Conservation (phyloP, 2,113 vertebrate genomes). For the Alethe castanea region DNA sequence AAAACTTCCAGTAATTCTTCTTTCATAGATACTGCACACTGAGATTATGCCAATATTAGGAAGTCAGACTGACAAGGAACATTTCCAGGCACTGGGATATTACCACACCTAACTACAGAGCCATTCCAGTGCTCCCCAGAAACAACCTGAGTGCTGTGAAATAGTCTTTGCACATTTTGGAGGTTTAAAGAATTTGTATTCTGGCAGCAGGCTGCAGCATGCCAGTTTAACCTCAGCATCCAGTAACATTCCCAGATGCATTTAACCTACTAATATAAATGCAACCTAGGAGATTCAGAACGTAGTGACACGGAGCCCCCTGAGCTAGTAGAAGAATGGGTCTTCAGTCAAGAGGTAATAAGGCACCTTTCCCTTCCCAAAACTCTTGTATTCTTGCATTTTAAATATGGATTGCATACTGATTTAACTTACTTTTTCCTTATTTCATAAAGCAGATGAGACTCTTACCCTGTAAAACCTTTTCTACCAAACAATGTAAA, state of each 20-base stretch:
- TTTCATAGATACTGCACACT: background rate
- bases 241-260: background rate
- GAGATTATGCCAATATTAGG: background rate
- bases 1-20: background rate
- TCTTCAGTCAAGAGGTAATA: background rate
- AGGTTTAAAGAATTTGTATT: background rate
- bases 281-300: background rate
- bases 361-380: background rate
- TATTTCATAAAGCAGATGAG: background rate
- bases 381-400: background rate
- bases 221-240: background rate
- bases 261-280: background rate
- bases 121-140: background rate
- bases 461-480: background rate
- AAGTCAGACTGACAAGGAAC: background rate
- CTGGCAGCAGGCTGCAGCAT: background rate
- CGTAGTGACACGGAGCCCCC: background rate
- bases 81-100: background rate
- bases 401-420: background rate
- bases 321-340: background rate
- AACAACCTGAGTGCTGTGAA: background rate
- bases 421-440: background rate
- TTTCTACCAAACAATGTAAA: background rate
- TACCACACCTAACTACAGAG: background rate
- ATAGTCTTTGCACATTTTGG: background rate